Base-by-base conservation (phyloP, 2,888 invertebrate species). In the Clunio marinus region DNA sequence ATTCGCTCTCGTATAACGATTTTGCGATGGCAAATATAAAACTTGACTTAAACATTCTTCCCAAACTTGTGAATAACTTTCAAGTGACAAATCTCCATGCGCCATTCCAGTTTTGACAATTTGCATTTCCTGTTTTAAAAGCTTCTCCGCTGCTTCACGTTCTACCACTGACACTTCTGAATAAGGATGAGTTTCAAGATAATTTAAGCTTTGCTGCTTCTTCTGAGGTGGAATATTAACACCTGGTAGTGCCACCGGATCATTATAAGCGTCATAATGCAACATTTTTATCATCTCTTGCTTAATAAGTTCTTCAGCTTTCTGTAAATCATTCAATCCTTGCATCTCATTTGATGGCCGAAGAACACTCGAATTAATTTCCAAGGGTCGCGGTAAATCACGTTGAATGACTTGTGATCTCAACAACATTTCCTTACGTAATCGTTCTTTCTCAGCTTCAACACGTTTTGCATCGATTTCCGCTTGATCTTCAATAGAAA, bases 251-350 rank as follows among this genome's bases (percentile, higher is more conserved):
- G 73, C 73, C 13, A 83, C 78, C 0, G 96, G 93, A 78, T 90
- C 89, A 73, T 90, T 84, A 0, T 93, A 77, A 27, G 91, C 87
- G 78, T 98, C 97, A 74, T 89, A 93, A 73, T 96, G 90, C 72
- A 96, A 81, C 95, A 98, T 96, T 24, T 90, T 88, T 71, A 96
- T 84, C 96, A 98, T 97, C 82, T 98, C 97, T 69, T 88, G 86
- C 80, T 97, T 97, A 70, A 98, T 93, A 71, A 96, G 78, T 77
- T 98, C 97, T 81, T 98, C 97, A 1, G 97, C 96, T 82, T 89
- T 90, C 79, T 97, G 96, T 70, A 96, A 83, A 72, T 95, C 89
- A 8, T 88, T 89, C 22, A 96, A 83, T 2, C 89, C 87, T 57
- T 88, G 86, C 71, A 88, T 89, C 70, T 88, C 86, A 70, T 87